Base-by-base conservation (phyloP, 1,140 invertebrate genomes). In the Drosophila pseudoobscura region DNA sequence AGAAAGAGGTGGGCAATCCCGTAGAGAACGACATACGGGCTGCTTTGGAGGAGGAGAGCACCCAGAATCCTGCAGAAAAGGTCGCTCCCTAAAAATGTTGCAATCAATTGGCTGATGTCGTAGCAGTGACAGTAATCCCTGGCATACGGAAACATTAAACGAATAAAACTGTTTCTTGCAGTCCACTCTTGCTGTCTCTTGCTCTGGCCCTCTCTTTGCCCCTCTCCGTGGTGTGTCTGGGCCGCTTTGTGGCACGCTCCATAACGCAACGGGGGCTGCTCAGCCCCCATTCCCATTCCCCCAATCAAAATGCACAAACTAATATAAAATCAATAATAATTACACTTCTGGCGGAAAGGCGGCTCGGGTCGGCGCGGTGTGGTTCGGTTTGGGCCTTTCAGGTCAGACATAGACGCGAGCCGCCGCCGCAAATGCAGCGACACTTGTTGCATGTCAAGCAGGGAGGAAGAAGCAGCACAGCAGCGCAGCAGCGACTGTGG, bases 301-400 rank as follows among this genome's bases (percentile, higher is more conserved):
- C 20, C 44, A 56, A 24, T 47, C 51, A 77, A 68, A 65, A 73
- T 68, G 65, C 74, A 76, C 54, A 64, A 72, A 74, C 82, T 85
- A 85, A 85, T 85, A 62, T 85, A 75, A 88, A 87, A 87, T 87
- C 82, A 87, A 87, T 87, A 87, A 88, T 76, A 88, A 87, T 87
- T 87, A 87, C 74, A 80, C 24, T 45, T 64, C 69, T 78, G 63
- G 69, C 56, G 35, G 52, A 71, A 78, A 76, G 55, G 76, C 73
- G 65, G 58, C 50, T 52, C 66, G 39, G 73, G 68, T 54, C 29
- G 29, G 73, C 2, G 76, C 73, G 65, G 73, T 20, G 76, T 68
- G 65, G 58, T 68, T 57, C 29, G 29, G 79, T 77, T 83, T 73
- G 64, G 74, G 61, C 41, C 51, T 39, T 17, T 61, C 68, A 72